Evolutionary conservation across 1,140 invertebrate genomes (phyloP), one percentile per base, ranked within the genome.

Genomic region (Teleogryllus occipitalis): DNA sequence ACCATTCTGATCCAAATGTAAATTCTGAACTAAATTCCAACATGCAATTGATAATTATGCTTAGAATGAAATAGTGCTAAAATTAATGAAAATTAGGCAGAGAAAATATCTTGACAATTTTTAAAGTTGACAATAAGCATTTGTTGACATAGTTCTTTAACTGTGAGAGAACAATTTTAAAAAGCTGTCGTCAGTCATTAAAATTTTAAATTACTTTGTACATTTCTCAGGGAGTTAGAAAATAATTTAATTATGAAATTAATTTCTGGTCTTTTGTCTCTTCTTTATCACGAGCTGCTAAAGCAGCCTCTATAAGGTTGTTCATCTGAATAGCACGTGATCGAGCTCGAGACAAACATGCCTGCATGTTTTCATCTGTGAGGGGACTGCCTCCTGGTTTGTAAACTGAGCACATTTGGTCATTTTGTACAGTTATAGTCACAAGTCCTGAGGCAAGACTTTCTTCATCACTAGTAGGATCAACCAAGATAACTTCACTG

Each of bases 351-450:
- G 21, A 49, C 54, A 86, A 84, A 81, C 85, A 87, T 22, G 82
- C 78, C 15, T 83, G 79, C 48, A 87, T 79, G 80, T 85, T 80
- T 39, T 83, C 81, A 76, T 87, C 83, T 27, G 78, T 81, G 27
- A 87, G 73, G 21, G 85, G 81, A 54, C 79, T 84, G 0, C 85
- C 86, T 39, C 86, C 85, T 8, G 86, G 86, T 83, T 74, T 77
- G 76, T 77, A 77, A 7, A 80, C 78, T 47, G 78, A 86, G 82
- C 85, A 86, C 7, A 86, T 72, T 80, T 85, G 81, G 8, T 84
- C 81, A 79, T 83, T 82, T 77, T 83, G 83, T 65, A 85, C 79
- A 7, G 83, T 84, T 74, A 87, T 81, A 74, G 85, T 87, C 46
- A 87, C 73, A 22, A 83, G 81, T 47, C 83, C 83, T 65, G 81